Evolutionary conservation across 2,113 vertebrate genomes (phyloP), one percentile per base, ranked within the genome.

Genomic region (Ifrita kowaldi): DNA sequence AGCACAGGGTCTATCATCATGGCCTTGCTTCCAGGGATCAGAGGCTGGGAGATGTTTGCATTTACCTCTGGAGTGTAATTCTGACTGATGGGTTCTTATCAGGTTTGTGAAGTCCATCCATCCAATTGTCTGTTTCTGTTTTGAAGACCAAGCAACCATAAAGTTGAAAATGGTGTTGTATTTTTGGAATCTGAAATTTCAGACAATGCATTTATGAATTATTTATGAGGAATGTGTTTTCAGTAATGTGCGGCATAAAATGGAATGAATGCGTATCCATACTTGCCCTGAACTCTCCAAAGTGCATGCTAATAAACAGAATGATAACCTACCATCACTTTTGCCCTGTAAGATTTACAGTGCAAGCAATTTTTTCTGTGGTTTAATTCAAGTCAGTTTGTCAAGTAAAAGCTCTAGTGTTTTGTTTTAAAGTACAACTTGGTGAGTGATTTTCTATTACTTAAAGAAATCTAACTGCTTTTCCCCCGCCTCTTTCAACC

Each of bases 161-260:
- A 97, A 97, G 95, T 74, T 95, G 85, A 97, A 95, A 93, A 96
- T 35, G 3, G 3, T 77, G 68, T n/a, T 95, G 90, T 89, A 90
- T 92, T 97, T 97, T 97, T 96, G 50, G 95, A 95, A 92, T 97
- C 88, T 95, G 93, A 97, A 97, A 93, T 97, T 97, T 97, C 76
- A 97, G 92, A 96, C 95, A 97, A 94, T 85, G 75, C 64, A 20
- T 70, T 93, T 89, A 95, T 97, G 89, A 97, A 96, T 98, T 97
- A 97, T 98, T 97, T 97, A 97, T 98, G 79, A 84, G 0, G 73
- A 97, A 96, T 96, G 87, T 90, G 76, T 94, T 96, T 96, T 97
- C 95, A 91, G 75, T 97, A 98, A 96, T 84, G 78, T 88, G 59
- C 35, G 4, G 87, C 70, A 95, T 97, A 96, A 98, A 97, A 96